Base-by-base conservation (phyloP, 1,140 invertebrate species). In the Steinernema feltiae region DNA sequence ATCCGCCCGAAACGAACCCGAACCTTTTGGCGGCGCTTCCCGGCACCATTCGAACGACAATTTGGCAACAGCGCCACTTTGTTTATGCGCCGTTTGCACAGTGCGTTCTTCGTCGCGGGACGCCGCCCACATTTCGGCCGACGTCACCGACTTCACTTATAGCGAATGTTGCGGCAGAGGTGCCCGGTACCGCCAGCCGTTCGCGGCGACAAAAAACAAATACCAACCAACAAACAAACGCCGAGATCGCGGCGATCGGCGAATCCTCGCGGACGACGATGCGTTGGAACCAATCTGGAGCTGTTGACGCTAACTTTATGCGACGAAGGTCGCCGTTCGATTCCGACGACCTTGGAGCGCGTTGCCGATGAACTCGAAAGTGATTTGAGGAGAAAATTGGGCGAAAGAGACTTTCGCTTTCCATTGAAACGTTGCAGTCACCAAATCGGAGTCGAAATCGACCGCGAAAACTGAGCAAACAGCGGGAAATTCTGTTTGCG, bases 301-400 rank as follows among this genome's bases (percentile, higher is more conserved):
- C 53, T 63, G 53, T 27, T 41, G 53, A 63, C 24, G 53, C 24
- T 63, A 63, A 63, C 53, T 63, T 63, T 63, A 27, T 27, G 53
- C 53, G 53, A 15, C 53, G 53, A 63, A 63, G 53, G 53, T 27
- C 53, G 53, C 53, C 53, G 53, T 27, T 27, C 12, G 24, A 63
- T 7, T n/a, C 7, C 41, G 53, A 27, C 53, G 53, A 63, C 53
- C 53, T 63, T 63, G 53, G 53, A 27, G 53, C 53, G 53, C n/a
- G n/a, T n/a, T n/a, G n/a, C 53, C 53, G 53, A 63, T 63, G 53
- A 63, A 63, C 53, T 63, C 53, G 53, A 63, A 63, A 63, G 53
- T 27, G 53, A 63, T 63, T 15, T 63, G 53, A 27, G 53, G 53
- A 63, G 53, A 63, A 46, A 46, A 63, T 63, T 27, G 53, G 53